Evolutionary conservation across 2,888 invertebrate genomes (phyloP), one percentile per base, ranked within the genome.

Genomic region (Cactoblastis cactorum): DNA sequence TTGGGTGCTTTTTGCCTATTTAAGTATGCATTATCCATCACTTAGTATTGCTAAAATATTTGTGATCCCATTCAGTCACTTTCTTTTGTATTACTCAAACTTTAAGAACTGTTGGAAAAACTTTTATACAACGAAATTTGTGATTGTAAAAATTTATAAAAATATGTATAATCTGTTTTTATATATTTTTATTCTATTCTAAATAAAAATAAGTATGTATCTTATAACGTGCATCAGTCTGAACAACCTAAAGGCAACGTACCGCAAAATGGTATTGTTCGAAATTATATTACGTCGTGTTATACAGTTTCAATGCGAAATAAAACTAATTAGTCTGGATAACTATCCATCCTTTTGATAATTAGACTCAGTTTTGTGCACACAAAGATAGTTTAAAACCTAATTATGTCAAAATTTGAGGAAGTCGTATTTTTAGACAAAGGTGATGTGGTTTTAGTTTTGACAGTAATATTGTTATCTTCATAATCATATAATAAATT

Each of bases 231-330:
- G 15, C 17, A 43, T 17, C 3, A 8, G 1, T 2, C 28, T 9
- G 3, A 28, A 28, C 5, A 43, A 4, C 28, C 28, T n/a, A n/a
- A 28, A 32, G n/a, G 70, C 71, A 74, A 74, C 70, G 69, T 69
- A 67, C 80, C 74, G 68, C 74, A 73, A 74, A 81, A 85, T 80
- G 72, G 79, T 69, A 76, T 78, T 83, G 78, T 82, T 76, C 76
- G 75, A 75, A 83, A 83, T 81, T 79, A 66, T 76, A 75, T 80
- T 74, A 76, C 64, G 52, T 57, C 69, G 69, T 50, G 54, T 52
- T 49, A 58, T 51, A 53, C 52, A 63, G 52, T 60, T 61, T 57
- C 58, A 57, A 63, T 56, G 51, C 50, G 35, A 49, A 56, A 62
- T 55, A 51, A 60, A 61, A 68, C 65, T 67, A 64, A 51, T 52